phyloP scores from a whole-genome alignment of 2,888 invertebrate genomes.

The Caenorhabditis parvicauda region DNA sequence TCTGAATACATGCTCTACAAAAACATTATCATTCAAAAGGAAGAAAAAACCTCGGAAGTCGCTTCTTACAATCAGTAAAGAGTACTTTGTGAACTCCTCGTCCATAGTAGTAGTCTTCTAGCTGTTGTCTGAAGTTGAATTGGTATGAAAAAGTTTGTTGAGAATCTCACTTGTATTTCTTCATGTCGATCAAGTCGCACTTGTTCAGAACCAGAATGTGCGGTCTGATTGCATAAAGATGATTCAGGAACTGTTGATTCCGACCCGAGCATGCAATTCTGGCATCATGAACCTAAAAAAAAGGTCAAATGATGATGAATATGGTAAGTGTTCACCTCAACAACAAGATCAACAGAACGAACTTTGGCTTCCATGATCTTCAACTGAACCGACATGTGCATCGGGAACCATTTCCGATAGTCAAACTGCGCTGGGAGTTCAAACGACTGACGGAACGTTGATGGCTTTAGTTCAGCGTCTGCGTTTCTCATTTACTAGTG shows the following conservation, averaged over 20 bases:
- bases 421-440: slow-evolving; percentile 32
- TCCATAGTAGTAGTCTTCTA: slow-evolving; percentile 53
- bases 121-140: slow-evolving; percentile 34
- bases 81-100: slow-evolving; percentile 49
- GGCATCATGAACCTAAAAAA: slow-evolving; percentile 58
- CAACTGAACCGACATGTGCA: slow-evolving; percentile 59
- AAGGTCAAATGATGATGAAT: background rate
- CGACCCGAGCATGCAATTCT: slow-evolving; percentile 60
- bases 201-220: slow-evolving; percentile 61
- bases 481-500: too few species aligned
- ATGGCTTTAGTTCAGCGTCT: too few species aligned
- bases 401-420: slow-evolving; percentile 49
- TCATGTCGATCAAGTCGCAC: slow-evolving; percentile 59
- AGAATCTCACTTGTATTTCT: slow-evolving; percentile 43
- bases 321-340: slow-evolving; percentile 44
- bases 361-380: slow-evolving; percentile 58
- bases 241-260: slow-evolving; percentile 53
- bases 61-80: slow-evolving; percentile 57
- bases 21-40: background rate
- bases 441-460: slow-evolving; percentile 28
- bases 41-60: slow-evolving; percentile 26
- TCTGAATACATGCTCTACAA: background rate
- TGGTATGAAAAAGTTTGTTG: background rate
- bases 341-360: slow-evolving; percentile 52
- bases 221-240: slow-evolving; percentile 54